Evolutionary conservation across 1,140 invertebrate genomes (phyloP).

Genomic region (Ostrea denselamellosa): DNA sequence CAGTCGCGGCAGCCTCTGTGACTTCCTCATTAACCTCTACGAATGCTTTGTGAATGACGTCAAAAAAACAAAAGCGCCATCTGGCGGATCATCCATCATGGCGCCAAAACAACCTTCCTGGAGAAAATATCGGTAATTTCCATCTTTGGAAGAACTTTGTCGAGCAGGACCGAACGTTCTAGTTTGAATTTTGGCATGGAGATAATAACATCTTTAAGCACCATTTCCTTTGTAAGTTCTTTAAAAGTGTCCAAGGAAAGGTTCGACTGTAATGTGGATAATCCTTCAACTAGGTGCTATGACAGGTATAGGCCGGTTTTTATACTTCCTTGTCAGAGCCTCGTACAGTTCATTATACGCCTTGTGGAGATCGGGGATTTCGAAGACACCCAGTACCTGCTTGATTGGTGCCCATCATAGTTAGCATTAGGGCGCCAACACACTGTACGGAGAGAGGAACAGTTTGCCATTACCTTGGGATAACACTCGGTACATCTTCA

Average conservation of each 20-base stretch:
- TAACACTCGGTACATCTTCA: too few relatives aligned
- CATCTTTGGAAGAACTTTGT: constrained; percentile 75
- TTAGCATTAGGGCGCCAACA: too few relatives aligned
- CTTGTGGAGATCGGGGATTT: too few relatives aligned
- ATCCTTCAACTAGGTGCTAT: constrained; percentile 70
- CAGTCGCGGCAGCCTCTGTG: constrained; percentile 78
- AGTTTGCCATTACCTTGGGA: too few relatives aligned
- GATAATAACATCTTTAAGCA: constrained; percentile 59
- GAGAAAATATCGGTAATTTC: constrained; percentile 84
- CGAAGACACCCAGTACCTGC: too few relatives aligned
- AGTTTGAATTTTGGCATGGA: constrained; percentile 85
- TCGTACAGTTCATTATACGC: too few relatives aligned
- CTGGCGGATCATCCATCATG: constrained; percentile 59
- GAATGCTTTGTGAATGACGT: constrained; percentile 76
- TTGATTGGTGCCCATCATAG: too few relatives aligned
- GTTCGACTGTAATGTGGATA: constrained; percentile 79
- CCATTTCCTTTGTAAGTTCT: constrained; percentile 50
- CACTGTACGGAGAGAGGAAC: too few relatives aligned
- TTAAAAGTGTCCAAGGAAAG: constrained; percentile 80
- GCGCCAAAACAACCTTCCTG: constrained; percentile 81
- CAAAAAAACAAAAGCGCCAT: constrained; percentile 56
- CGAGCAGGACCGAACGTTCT: constrained; percentile 81
- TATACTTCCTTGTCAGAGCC: too few relatives aligned
- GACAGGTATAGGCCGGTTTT: too few relatives aligned
- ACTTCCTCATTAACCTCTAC: constrained; percentile 79